These are phyloP conservation scores for Myotis planiceps DNA, from an alignment of 2,797 vertebrate species.

Conservation along the genomic window DNA sequence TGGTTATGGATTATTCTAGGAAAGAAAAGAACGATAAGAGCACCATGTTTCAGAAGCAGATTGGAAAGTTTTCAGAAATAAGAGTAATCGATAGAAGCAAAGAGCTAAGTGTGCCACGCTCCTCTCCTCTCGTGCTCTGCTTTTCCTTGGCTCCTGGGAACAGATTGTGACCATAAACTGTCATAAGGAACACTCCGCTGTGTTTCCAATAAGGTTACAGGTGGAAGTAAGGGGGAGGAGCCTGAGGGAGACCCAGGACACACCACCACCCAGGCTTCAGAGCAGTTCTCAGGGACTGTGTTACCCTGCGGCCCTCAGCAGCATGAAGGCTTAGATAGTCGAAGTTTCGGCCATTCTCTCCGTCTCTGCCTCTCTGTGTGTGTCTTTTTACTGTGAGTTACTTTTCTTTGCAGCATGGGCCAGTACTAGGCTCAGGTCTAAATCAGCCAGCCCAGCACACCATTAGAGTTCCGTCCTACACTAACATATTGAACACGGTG, in stretches of 20 bases:
- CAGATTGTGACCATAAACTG: neutral
- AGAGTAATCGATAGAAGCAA: neutral
- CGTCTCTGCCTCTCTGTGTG: neutral
- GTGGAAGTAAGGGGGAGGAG: neutral
- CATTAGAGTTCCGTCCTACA: neutral
- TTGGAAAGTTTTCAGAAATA: constrained; percentile 34
- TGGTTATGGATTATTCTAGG: constrained; percentile 38
- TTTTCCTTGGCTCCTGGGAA: neutral
- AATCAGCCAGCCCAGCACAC: neutral
- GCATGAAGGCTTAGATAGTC: neutral
- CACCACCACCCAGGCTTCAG: neutral
- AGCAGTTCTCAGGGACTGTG: neutral
- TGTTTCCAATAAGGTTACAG: neutral
- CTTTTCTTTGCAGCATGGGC: neutral
- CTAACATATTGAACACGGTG: neutral
- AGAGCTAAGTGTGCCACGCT: neutral
- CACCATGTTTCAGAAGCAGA: neutral
- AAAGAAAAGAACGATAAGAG: neutral
- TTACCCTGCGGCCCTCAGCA: neutral
- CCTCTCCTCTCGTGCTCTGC: neutral
- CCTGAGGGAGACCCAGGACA: neutral
- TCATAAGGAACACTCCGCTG: neutral
- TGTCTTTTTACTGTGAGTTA: neutral
- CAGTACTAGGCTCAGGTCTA: neutral
- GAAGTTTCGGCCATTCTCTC: neutral